Evolutionary conservation across 2,888 invertebrate genomes (phyloP).

Genomic region (Drosophila helvetica): DNA sequence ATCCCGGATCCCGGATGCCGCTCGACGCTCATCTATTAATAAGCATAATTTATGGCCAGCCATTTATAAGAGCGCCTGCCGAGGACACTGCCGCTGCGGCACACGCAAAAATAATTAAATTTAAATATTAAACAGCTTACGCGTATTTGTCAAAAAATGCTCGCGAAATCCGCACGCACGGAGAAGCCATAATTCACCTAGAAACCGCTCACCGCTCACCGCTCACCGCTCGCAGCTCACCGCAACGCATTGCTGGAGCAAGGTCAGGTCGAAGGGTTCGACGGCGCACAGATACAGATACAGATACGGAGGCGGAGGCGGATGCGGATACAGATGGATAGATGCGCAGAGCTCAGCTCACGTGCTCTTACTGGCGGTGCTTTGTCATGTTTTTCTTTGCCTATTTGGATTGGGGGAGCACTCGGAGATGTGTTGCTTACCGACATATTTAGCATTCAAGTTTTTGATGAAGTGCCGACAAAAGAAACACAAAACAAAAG

Average conservation of each 20-base stretch:
- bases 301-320: neutral
- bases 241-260: slow-evolving; percentile 19
- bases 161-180: slow-evolving; percentile 56
- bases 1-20: slow-evolving; percentile 8
- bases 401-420: slow-evolving; percentile 3
- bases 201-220: slow-evolving; percentile 55
- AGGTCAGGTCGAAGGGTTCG: slow-evolving; percentile 6
- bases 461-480: slow-evolving; percentile 56
- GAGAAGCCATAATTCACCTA: slow-evolving; percentile 59
- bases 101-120: slow-evolving; percentile 77
- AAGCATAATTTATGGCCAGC: slow-evolving; percentile 64
- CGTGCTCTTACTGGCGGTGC: slow-evolving; percentile 49
- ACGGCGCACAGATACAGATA: neutral
- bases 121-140: slow-evolving; percentile 78
- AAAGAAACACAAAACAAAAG: slow-evolving; percentile 42
- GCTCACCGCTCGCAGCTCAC: slow-evolving; percentile 45
- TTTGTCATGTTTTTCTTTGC: slow-evolving; percentile 44
- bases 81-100: slow-evolving; percentile 24
- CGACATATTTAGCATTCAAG: slow-evolving; percentile 60
- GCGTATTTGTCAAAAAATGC: slow-evolving; percentile 71
- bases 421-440: slow-evolving; percentile 27
- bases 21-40: slow-evolving; percentile 62
- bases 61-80: slow-evolving; percentile 51
- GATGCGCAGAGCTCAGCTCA: slow-evolving; percentile 59
- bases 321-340: neutral